These are phyloP conservation scores for Arge pagana DNA, from an alignment of 2,888 invertebrate species.

Conservation along the genomic window DNA sequence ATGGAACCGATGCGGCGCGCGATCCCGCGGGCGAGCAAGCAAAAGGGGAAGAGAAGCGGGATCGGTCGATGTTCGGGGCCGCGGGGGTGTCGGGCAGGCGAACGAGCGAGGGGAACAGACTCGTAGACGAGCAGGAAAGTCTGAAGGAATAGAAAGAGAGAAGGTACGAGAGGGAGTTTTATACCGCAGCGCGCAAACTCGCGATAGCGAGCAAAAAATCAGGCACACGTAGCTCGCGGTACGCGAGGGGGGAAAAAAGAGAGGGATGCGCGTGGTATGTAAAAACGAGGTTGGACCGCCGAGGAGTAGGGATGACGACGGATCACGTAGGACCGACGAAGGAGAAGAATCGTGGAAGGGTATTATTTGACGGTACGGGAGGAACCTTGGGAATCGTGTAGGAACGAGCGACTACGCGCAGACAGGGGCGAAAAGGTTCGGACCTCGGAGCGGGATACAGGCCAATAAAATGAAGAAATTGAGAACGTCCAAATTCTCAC, in stretches of 20 bases:
- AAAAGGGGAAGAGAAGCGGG: conserved; percentile 15
- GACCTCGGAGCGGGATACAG: conserved; percentile 17
- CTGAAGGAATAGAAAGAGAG: too few species aligned
- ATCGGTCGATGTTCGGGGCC: conserved; percentile 27
- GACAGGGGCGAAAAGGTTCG: conserved; percentile 6
- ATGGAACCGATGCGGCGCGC: conserved; percentile 8
- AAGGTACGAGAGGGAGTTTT: conserved; percentile 5
- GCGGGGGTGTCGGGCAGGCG: conserved; percentile 23
- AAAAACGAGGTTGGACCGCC: conserved; percentile 7
- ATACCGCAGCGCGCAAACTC: conserved; percentile 23
- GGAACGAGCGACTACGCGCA: conserved; percentile 3
- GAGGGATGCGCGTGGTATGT: background rate
- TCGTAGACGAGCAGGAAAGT: too few species aligned
- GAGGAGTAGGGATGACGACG: background rate
- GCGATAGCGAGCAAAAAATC: conserved; percentile 1
- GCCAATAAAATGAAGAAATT: conserved; percentile 19
- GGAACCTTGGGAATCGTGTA: conserved; percentile 19
- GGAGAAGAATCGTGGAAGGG: conserved; percentile 12
- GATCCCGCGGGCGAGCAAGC: conserved; percentile 10
- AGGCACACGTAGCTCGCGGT: conserved; percentile 9
- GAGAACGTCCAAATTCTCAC: conserved; percentile 20
- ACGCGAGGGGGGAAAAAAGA: conserved; percentile 6
- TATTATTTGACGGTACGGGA: conserved; percentile 17
- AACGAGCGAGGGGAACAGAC: background rate
- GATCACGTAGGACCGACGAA: background rate